Evolutionary conservation across 2,113 vertebrate species (phyloP), one percentile per base, ranked within the genome.

Genomic region (Choloepus hoffmanni): DNA sequence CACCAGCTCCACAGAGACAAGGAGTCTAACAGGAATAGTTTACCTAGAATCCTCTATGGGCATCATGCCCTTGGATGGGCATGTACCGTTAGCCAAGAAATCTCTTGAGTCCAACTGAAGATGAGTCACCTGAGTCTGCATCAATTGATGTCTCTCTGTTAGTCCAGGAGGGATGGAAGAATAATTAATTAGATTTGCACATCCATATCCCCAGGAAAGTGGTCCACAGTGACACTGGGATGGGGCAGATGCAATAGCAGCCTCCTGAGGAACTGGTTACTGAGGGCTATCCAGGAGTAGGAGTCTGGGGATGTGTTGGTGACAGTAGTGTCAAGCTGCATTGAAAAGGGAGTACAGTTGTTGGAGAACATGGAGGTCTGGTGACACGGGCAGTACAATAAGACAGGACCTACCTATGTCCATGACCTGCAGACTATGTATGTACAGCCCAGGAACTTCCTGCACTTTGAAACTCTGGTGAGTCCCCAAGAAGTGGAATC

Each of bases 1-100:
- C 36, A 36, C 55, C 72, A 73, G 70, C 4, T 85, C 55, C 84
- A 85, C 77, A 91, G 70, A 84, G 82, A 90, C 60, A 83, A 86
- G 36, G 21, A 55, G 12, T 50, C 45, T 84, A 30, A 30, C 33
- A 28, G 13, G 11, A 77, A 43, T 14, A 67, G 7, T 73, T 40
- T 78, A 65, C 0, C 53, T 24, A 43, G 55, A 72, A 48, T 58
- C 48, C 81, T 70, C 89, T 78, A 30, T 58, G 30, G 68, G 23
- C 10, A 62, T 24, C 13, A 58, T 26, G 45, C 14, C 7, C 70
- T 43, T 88, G 16, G 43, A 87, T 62, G 19, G 48, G 53, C 76
- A 70, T 16, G 24, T 60, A 26, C 30, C 28, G 40, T 81, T 67
- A 43, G 19, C n/a, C 10, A 43, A n/a, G 70, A 53, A 67, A 10